Conservation (phyloP, 2,797 vertebrate species). For the Erethizon dorsatum region DNA sequence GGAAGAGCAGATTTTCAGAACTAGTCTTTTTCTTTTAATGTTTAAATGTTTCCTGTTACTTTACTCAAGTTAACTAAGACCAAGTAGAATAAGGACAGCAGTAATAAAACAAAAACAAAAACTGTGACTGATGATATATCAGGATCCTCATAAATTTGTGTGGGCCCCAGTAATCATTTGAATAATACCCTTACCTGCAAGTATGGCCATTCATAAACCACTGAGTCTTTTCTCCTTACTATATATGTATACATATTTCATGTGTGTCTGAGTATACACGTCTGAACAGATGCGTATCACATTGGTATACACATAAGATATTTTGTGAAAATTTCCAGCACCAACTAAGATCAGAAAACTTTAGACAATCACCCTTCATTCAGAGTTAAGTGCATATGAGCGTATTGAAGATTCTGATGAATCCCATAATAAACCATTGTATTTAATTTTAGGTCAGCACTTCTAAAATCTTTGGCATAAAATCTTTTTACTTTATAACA, state of each 20-base stretch:
- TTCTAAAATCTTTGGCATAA: background rate
- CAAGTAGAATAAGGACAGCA: slow-evolving; percentile 37
- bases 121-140: background rate
- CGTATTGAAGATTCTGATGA: background rate
- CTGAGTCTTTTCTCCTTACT: background rate
- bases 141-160: background rate
- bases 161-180: background rate
- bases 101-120: background rate
- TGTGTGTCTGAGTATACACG: background rate
- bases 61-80: slow-evolving; percentile 15
- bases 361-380: background rate
- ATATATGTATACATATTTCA: background rate
- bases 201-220: background rate
- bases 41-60: slow-evolving; percentile 73
- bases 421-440: background rate
- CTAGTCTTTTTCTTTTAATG: background rate
- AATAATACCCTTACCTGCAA: background rate
- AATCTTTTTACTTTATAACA: background rate
- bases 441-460: background rate
- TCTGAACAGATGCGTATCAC: background rate
- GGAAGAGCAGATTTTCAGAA: slow-evolving; percentile 60
- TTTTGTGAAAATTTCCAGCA: slow-evolving; percentile 38
- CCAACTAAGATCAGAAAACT: background rate
- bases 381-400: background rate
- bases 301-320: background rate